Evolutionary conservation across 2,113 vertebrate species (phyloP), one percentile per base, ranked within the genome.

Genomic region (Tetrax tetrax): DNA sequence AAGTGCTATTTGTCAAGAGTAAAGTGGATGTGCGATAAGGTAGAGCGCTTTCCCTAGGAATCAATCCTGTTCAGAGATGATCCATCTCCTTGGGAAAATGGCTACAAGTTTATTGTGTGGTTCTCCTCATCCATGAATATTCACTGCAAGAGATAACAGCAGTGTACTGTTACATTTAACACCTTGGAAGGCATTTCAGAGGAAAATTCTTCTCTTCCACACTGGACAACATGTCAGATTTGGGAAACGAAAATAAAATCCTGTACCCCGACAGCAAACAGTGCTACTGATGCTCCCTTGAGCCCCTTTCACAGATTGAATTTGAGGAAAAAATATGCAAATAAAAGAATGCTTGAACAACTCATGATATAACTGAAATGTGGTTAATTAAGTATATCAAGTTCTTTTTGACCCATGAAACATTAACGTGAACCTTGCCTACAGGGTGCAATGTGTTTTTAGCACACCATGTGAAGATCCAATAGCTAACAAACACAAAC

Each of bases 351-450:
- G 7, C 16, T 63, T 4, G 13, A 31, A 50, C 19, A 21, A 23
- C 41, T 43, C 28, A 10, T 9, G 43, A 35, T 56, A 72, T 94
- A 93, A 95, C 95, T 69, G 94, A 96, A 94, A 91, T 57, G 89
- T 56, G 93, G 76, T 78, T 59, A 27, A 25, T 31, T 7, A 25
- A 81, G 60, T 31, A 15, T 23, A 78, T 81, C 60, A 9, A 59
- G 48, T 50, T 33, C 48, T 54, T 80, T 61, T 51, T 50, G 54
- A 60, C 64, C 69, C 69, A 38, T 9, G 31, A 38, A 65, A 51
- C 2, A 31, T 9, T 74, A 3, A 57, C 70, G 59, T 3, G 59
- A 66, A 85, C 47, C 53, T 90, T 80, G 33, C 47, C 94, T 35
- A 47, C 22, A 14, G 89, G 86, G 64, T 27, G 47, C 21, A 69